A percentile compares a stretch with the other conserved stretches of the same genome.
These are phyloP conservation scores for Enteromius fasciolatus DNA, from an alignment of 2,797 vertebrate species.

Conservation along the genomic window DNA sequence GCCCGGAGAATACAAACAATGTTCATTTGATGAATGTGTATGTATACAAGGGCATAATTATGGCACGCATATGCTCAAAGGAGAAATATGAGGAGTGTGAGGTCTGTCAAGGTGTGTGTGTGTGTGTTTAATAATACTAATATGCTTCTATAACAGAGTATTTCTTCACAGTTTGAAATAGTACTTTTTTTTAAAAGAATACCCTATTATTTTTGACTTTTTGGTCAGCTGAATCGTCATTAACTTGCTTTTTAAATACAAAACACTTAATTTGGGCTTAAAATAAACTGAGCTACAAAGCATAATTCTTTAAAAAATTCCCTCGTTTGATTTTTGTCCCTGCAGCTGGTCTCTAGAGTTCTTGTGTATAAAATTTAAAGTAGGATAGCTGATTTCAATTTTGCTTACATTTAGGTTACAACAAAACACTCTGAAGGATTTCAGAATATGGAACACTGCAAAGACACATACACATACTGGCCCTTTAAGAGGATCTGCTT, in stretches of 20 bases:
- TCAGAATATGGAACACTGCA: background rate
- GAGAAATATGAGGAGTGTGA: constrained; percentile 24
- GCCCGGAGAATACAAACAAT: constrained; percentile 39
- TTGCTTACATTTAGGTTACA: constrained; percentile 3
- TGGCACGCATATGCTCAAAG: constrained; percentile 6
- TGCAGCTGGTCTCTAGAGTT: background rate
- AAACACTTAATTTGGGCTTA: background rate
- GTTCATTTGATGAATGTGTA: constrained; percentile 31
- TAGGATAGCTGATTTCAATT: background rate
- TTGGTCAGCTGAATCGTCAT: background rate
- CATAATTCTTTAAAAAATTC: background rate
- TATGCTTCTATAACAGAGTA: background rate
- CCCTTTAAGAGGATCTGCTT: constrained; percentile 63
- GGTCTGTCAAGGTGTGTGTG: background rate
- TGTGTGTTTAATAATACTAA: background rate
- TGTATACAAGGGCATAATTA: constrained; percentile 47
- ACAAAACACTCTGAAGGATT: background rate
- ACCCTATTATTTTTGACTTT: background rate
- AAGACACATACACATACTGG: constrained; percentile 49
- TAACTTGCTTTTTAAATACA: background rate
- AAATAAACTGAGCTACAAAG: background rate
- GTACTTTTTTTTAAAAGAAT: background rate
- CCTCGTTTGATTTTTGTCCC: background rate
- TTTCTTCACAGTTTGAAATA: background rate
- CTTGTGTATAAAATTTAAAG: constrained; percentile 9